A percentile compares a stretch with the other conserved stretches of the same genome.
These are phyloP conservation scores for Pipistrellus nathusii DNA, from an alignment of 2,797 vertebrate species.

Conservation along the genomic window DNA sequence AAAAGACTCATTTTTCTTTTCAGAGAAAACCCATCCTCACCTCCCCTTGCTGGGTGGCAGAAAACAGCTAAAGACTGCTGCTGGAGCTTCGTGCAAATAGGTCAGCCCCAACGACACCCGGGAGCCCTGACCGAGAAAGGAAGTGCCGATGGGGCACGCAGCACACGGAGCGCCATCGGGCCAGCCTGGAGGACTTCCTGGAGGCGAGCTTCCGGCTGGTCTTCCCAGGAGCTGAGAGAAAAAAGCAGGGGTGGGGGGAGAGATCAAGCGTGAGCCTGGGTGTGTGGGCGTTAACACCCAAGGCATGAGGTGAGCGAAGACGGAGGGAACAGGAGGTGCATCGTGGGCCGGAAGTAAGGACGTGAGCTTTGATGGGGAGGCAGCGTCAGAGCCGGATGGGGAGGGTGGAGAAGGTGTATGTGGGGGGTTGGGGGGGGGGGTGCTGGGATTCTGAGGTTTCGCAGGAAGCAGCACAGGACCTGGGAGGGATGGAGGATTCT, in stretches of 20 bases:
- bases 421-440: no score
- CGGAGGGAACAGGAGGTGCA: no score
- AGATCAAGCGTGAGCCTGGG: neutral
- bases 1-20: neutral
- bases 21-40: neutral
- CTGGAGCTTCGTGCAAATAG: neutral
- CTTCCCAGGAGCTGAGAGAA: neutral
- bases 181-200: neutral
- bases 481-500: neutral
- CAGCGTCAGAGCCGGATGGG: neutral
- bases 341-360: neutral
- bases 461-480: neutral
- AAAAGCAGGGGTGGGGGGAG: no score
- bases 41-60: neutral
- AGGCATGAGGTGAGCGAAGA: neutral
- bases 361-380: neutral
- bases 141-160: neutral
- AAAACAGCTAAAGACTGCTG: conserved; percentile 55
- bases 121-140: neutral
- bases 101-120: neutral
- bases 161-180: neutral
- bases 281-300: neutral
- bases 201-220: neutral
- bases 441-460: neutral
- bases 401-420: no score